Evolutionary conservation across 2,113 vertebrate species (phyloP).

Genomic region (Ifrita kowaldi): DNA sequence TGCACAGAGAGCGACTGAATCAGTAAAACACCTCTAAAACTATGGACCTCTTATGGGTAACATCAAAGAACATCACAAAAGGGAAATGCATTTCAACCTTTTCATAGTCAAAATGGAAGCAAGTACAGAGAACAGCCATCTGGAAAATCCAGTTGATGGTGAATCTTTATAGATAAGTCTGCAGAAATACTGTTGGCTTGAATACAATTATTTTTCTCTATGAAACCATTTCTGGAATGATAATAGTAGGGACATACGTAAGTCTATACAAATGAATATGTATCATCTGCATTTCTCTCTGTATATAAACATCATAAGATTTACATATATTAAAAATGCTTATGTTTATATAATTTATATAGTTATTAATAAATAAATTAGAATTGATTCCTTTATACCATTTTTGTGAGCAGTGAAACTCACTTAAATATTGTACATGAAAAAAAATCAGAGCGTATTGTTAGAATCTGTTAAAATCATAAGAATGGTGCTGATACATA

Average conservation of each 20-base stretch:
- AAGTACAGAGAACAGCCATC: background rate
- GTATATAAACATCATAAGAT: background rate
- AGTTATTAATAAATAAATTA: background rate
- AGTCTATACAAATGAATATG: background rate
- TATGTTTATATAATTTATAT: background rate
- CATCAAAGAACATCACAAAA: background rate
- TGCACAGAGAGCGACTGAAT: background rate
- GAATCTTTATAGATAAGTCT: background rate
- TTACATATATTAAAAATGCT: background rate
- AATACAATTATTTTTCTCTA: rapidly evolving
- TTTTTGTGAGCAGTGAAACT: background rate
- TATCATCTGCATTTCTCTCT: background rate
- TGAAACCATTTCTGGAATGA: background rate
- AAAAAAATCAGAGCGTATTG: background rate
- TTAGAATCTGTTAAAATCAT: background rate
- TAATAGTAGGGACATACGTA: background rate
- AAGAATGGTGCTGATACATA: background rate
- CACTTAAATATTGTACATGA: background rate
- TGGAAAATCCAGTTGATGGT: background rate
- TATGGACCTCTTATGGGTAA: background rate
- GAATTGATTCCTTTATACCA: background rate
- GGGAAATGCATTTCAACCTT: background rate
- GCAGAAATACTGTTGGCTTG: background rate
- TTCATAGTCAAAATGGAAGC: background rate
- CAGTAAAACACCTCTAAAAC: background rate